Evolutionary conservation across 1,140 invertebrate species (phyloP), one percentile per base, ranked within the genome.

Genomic region (Caerostris extrusa): DNA sequence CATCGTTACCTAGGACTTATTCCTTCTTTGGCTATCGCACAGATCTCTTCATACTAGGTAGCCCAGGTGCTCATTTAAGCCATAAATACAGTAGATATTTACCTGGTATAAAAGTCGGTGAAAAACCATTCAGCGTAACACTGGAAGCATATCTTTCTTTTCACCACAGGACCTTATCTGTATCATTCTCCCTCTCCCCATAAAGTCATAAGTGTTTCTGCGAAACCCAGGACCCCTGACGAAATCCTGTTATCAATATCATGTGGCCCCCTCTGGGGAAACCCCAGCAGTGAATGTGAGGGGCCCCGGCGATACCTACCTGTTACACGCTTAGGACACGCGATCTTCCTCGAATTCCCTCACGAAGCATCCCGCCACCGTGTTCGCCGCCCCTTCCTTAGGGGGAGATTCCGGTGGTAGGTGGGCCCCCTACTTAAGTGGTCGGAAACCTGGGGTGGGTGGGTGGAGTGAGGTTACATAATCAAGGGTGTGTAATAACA

Each of bases 401-500:
- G 82, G 82, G 50, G 55, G 55, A 10, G 14, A 56, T 85, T 57
- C 82, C 82, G 57, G 55, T 19, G 14, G 19, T 85, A 56, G 57
- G 82, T 85, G 82, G 53, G 53, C 81, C 82, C 17, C 82, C 82
- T 17, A 77, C 69, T 77, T 77, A 77, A 77, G 69, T 77, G 34
- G 69, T 77, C 69, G 34, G 19, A 77, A 77, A 34, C 19, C 34
- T 50, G 19, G 34, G 34, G 34, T 14, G 8, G 10, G 53, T 7
- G 10, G 19, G 34, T 58, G 12, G 12, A 61, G 19, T n/a, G 57
- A 34, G 19, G 64, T 89, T 89, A 53, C 64, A 89, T 89, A 88
- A 88, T 88, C 86, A 88, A 50, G 60, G 58, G 34, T 50, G 58
- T 61, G 86, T 88, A 64, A 61, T 60, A 60, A 89, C 19, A 67